Evolutionary conservation across 2,797 vertebrate genomes (phyloP).

Genomic region (Smutsia gigantea): DNA sequence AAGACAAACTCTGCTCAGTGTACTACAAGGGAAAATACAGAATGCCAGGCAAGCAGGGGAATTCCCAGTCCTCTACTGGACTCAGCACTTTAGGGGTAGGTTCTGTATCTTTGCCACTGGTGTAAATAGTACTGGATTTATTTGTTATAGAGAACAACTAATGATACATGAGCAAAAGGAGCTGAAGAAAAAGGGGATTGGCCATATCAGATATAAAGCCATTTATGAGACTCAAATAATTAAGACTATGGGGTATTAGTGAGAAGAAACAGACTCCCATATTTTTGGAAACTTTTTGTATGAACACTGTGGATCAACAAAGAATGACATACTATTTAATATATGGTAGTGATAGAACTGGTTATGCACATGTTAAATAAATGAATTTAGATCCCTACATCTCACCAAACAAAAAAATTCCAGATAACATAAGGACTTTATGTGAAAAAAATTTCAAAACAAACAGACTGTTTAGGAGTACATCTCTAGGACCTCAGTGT

Average conservation of each 20-base stretch:
- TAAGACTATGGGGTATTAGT: background rate
- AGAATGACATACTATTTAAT: background rate
- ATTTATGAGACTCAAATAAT: background rate
- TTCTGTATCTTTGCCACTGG: background rate
- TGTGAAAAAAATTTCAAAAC: slow-evolving; percentile 38
- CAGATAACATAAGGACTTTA: background rate
- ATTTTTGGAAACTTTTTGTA: background rate
- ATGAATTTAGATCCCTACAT: background rate
- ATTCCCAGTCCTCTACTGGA: background rate
- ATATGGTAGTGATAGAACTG: background rate
- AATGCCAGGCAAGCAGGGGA: background rate
- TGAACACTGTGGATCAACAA: background rate
- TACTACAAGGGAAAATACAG: background rate
- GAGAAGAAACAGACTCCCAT: background rate
- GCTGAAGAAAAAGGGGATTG: background rate
- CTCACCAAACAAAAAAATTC: slow-evolving; percentile 9
- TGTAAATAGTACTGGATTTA: background rate
- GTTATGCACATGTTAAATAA: background rate
- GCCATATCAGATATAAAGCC: background rate
- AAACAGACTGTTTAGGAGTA: background rate
- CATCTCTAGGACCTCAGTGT: background rate
- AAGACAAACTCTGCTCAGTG: background rate
- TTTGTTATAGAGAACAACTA: background rate
- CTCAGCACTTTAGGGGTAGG: background rate
- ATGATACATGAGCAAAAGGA: background rate